A percentile compares a stretch with the other conserved stretches of the same genome.
Evolutionary conservation across 2,888 invertebrate species (phyloP).

Genomic region (Himalopsyche tibetana): DNA sequence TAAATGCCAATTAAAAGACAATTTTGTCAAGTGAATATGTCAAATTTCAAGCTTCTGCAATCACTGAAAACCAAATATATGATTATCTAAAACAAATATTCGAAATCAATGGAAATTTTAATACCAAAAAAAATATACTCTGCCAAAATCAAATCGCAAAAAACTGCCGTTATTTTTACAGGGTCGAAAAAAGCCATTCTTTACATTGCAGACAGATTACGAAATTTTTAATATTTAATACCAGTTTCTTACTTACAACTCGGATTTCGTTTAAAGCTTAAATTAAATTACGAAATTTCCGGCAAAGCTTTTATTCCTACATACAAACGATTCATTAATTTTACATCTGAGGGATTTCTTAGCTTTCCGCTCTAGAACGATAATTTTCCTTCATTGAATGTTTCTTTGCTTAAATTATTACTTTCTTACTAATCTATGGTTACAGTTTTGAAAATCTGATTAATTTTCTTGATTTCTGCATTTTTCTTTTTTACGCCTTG

Average conservation of each 20-base stretch:
- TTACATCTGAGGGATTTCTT: slow-evolving; percentile 32
- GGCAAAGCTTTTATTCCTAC: slow-evolving; percentile 33
- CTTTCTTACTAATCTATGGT: neutral
- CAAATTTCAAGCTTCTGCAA: too few relatives aligned
- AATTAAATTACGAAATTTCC: slow-evolving; percentile 41
- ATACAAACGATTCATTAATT: slow-evolving; percentile 39
- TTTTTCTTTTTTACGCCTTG: too few relatives aligned
- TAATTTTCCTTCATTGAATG: slow-evolving; percentile 24
- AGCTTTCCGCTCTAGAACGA: neutral
- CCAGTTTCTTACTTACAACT: slow-evolving; percentile 38
- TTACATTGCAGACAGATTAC: slow-evolving; percentile 17
- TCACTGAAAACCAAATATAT: too few relatives aligned
- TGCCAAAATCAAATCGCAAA: too few relatives aligned
- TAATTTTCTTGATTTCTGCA: too few relatives aligned
- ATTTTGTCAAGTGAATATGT: too few relatives aligned
- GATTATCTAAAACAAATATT: too few relatives aligned
- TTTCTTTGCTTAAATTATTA: neutral
- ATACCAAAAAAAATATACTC: too few relatives aligned
- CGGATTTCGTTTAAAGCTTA: slow-evolving; percentile 41
- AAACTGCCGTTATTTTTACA: too few relatives aligned
- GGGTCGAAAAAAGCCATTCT: neutral
- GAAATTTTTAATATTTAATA: slow-evolving; percentile 36
- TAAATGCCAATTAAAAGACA: too few relatives aligned
- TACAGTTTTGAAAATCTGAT: neutral
- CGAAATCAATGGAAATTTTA: too few relatives aligned